Base-by-base conservation (phyloP, 2,888 invertebrate genomes). In the Parnassius orleans region DNA sequence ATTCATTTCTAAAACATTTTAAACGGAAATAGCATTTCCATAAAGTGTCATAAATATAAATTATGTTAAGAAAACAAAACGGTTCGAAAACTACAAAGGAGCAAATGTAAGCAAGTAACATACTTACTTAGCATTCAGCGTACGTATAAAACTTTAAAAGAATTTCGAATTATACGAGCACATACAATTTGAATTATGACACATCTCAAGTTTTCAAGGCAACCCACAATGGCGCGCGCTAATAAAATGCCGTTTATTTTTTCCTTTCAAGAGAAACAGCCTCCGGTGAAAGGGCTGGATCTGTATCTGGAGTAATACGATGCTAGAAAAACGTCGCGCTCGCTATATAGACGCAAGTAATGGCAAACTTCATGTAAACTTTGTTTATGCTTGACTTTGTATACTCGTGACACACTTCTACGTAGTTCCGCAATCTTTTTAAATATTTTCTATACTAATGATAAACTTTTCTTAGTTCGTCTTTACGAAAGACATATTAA, bases 301-400 rank as follows among this genome's bases (percentile, higher is more conserved):
- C 48, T 48, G 56, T 71, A 78, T 78, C 72, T 78, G 67, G 79
- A 78, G 75, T 80, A 80, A 79, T 69, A 69, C 69, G 68, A 78
- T 75, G 68, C 75, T 68, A 69, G 73, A 72, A 72, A 71, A 73
- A 74, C 68, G 68, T 67, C 65, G 63, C 55, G 60, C 12, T 57
- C 64, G 64, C 57, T 56, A 57, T 60, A 66, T 62, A 66, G 68
- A 67, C 65, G 64, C 65, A 65, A 67, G 67, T 66, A 68, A 72
- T 71, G 68, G 67, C 66, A 14, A 51, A 53, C 56, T 57, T 55
- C 48, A 50, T 48, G 55, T 65, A 60, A 51, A 61, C 57, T 58
- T 64, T 65, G 62, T 65, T 65, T 66, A 59, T 52, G 59, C 53
- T 53, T 14, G 14, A 48, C 53, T 48, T 41, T 56, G 56, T 56